phyloP scores from a whole-genome alignment of 2,113 vertebrate genomes.

The Capreolus pygargus region DNA sequence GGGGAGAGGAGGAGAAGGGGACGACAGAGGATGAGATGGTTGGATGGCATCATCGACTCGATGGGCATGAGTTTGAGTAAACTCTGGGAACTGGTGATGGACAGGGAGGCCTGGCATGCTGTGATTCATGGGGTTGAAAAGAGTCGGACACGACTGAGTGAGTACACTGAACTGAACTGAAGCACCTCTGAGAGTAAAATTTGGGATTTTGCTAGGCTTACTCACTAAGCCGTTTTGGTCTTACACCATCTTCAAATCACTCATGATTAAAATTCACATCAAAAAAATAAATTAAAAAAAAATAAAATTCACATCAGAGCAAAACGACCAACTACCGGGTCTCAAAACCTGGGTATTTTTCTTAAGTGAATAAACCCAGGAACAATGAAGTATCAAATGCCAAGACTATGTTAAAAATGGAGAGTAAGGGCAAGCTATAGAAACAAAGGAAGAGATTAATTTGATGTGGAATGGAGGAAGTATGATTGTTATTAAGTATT shows the following conservation, averaged over 20 bases:
- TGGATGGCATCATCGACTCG: no score
- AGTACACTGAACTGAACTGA: no score
- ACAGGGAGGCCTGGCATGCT: no score
- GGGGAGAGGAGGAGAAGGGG: no score
- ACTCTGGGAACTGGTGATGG: no score
- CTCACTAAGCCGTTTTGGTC: neutral
- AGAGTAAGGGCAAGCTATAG: neutral
- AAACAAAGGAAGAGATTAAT: neutral
- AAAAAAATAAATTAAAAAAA: neutral
- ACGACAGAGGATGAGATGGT: no score
- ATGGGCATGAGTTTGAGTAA: no score
- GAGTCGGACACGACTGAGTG: no score
- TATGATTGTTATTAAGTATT: neutral
- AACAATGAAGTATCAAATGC: neutral
- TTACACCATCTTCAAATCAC: neutral
- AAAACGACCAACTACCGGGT: constrained; percentile 5
- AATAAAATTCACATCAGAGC: neutral
- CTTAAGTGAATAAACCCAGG: neutral
- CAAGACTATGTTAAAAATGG: neutral
- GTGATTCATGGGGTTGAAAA: no score
- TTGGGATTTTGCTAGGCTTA: neutral
- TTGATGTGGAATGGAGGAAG: neutral
- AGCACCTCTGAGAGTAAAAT: neutral
- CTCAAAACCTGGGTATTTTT: neutral
- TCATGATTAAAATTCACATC: neutral